phyloP scores from a whole-genome alignment of 2,113 vertebrate genomes.

The Stigmatopora argus region DNA sequence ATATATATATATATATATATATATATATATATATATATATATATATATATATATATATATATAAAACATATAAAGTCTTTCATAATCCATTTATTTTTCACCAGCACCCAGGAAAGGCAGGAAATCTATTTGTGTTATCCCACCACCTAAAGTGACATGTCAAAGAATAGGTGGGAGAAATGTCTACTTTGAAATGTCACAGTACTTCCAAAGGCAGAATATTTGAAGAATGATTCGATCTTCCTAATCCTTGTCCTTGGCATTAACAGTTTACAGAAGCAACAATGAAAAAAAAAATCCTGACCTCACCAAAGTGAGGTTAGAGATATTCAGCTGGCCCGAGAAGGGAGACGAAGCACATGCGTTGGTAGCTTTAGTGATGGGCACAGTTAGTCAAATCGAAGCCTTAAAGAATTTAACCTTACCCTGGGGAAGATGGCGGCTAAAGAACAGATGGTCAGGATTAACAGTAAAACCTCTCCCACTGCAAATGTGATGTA shows the following conservation, averaged over 20 bases:
- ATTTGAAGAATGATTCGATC: too few species aligned
- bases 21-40: too few species aligned
- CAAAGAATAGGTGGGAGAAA: too few species aligned
- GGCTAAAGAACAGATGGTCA: constrained; percentile 88
- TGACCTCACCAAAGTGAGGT: not conserved
- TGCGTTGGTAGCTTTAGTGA: not conserved
- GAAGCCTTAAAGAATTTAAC: constrained; percentile 4
- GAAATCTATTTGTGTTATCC: too few species aligned
- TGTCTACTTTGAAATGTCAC: too few species aligned
- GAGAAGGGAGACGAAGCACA: not conserved
- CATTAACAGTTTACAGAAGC: not conserved
- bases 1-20: too few species aligned
- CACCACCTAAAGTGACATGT: too few species aligned
- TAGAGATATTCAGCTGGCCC: not conserved
- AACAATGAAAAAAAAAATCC: not conserved
- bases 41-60: too few species aligned
- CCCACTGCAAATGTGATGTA: constrained; percentile 88
- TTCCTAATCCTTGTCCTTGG: not conserved
- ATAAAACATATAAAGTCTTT: too few species aligned
- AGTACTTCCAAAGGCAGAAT: too few species aligned
- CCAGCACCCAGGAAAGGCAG: too few species aligned
- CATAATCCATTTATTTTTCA: too few species aligned
- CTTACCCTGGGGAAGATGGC: constrained; percentile 93
- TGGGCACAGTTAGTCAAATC: not conserved
- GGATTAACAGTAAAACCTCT: constrained; percentile 80